phyloP scores from a whole-genome alignment of 2,113 vertebrate species.

The Murina feae region DNA sequence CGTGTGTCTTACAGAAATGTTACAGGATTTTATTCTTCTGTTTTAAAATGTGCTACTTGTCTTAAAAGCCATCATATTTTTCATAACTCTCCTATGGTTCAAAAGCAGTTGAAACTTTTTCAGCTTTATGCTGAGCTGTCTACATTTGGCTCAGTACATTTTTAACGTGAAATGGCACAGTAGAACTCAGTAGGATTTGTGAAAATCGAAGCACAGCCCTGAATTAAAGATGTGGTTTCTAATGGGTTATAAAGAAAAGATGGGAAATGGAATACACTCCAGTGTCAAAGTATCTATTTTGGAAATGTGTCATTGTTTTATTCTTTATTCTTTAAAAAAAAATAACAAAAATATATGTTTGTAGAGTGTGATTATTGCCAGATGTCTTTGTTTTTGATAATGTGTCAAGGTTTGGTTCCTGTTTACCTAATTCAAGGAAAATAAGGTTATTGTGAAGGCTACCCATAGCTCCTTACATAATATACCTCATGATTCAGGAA shows the following conservation, averaged over 20 bases:
- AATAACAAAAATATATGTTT: not conserved
- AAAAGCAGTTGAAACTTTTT: not conserved
- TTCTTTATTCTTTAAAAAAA: not conserved
- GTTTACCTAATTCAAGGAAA: constrained; percentile 33
- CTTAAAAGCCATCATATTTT: not conserved
- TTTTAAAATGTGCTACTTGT: constrained; percentile 46
- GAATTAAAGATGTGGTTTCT: not conserved
- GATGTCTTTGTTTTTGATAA: constrained; percentile 22
- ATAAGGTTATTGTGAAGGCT: not conserved
- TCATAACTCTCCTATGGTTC: not conserved
- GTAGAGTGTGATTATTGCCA: not conserved
- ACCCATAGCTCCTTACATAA: not conserved
- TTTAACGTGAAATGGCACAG: not conserved
- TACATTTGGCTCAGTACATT: not conserved
- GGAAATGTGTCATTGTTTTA: not conserved
- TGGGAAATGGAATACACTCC: not conserved
- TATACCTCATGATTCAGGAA: not conserved
- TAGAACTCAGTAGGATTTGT: not conserved
- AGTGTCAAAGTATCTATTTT: not conserved
- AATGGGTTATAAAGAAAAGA: not conserved
- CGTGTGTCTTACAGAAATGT: not conserved
- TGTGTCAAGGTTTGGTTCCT: constrained; percentile 6
- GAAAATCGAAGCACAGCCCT: not conserved
- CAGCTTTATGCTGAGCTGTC: not conserved
- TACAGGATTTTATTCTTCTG: constrained; percentile 36